Base-by-base conservation (phyloP, 37 sponge, comb jelly and placozoan genomes). In the Cliona cf. orientalis region DNA sequence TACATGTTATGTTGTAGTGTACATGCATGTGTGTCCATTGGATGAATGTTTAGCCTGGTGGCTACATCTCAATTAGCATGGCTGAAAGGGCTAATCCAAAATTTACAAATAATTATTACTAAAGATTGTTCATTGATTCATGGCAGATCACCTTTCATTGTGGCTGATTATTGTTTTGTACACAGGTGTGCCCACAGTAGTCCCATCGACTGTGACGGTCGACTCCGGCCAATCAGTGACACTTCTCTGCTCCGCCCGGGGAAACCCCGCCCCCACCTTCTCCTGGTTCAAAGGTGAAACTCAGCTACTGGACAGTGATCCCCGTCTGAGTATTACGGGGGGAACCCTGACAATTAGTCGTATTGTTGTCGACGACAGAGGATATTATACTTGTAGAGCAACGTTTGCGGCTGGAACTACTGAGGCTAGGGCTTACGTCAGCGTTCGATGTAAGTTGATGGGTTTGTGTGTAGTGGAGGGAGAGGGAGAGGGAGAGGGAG, bases 361-460 rank as follows among this genome's bases (percentile, higher is more conserved):
- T 23, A 39, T 58, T 17, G 26, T 2, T 33, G 26, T 80, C 66
- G 57, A 58, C 0, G 89, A 88, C 42, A 69, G 79, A 38, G 90
- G 80, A 3, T 62, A 75, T 31, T 89, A 89, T 66, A 74, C 45
- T 25, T 89, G 90, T 28, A 58, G 35, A 3, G 85, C 83, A 23
- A 19, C 31, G 40, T 83, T 74, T 44, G 46, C 75, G 12, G 71
- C 74, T 12, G n/a, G 69, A 19, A 53, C 71, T 0, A 58, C 56
- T 34, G 21, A 70, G 35, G 72, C 58, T 21, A 32, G 32, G 25
- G 81, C 66, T 17, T 31, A 42, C 25, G 66, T 87, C 6, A 69
- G 66, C 32, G 67, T 87, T 45, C 38, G 41, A 12, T 25, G 87
- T 87, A 65, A 75, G 81, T 5, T 28, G 23, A 2, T 71, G 33